Percentiles rank a stretch among this genome's conserved stretches.
These are phyloP conservation scores for Galagoides demidoff DNA, from an alignment of 2,797 vertebrate genomes.

Conservation along the genomic window DNA sequence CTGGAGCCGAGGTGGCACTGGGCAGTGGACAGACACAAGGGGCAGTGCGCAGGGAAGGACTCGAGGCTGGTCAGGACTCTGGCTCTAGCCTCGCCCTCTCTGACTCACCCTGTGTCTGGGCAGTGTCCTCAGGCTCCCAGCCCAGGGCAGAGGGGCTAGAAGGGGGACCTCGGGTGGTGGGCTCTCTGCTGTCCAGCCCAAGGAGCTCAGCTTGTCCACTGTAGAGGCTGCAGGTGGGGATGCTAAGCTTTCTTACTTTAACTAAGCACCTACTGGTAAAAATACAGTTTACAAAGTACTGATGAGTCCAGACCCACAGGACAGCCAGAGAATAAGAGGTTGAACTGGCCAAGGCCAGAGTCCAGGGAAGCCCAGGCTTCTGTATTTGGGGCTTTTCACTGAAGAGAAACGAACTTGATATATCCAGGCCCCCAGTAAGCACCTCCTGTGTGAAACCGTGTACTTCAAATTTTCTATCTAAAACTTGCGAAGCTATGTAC, in stretches of 20 bases:
- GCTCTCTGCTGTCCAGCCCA: rapidly evolving
- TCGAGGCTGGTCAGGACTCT: neutral
- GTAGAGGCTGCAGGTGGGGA: neutral
- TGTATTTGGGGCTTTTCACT: neutral
- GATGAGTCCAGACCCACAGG: too few relatives aligned
- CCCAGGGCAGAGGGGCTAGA: too few relatives aligned
- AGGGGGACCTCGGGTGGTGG: too few relatives aligned
- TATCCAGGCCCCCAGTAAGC: rapidly evolving
- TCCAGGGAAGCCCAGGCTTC: neutral
- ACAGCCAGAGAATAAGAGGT: neutral
- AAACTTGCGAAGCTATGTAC: too few relatives aligned
- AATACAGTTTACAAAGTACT: neutral
- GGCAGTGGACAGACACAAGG: rapidly evolving
- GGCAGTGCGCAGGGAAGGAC: neutral
- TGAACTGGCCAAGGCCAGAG: too few relatives aligned
- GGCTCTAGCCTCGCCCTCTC: neutral
- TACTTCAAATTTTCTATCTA: too few relatives aligned
- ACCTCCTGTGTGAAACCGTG: neutral
- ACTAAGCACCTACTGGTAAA: neutral
- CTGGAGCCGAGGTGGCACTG: neutral
- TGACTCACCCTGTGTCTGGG: neutral
- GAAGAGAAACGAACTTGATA: neutral
- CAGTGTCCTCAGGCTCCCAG: neutral
- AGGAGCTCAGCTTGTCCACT: neutral
- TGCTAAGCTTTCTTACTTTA: neutral